Conservation (phyloP, 2,113 vertebrate species). For the Cryptoleucopteryx plumbea region DNA sequence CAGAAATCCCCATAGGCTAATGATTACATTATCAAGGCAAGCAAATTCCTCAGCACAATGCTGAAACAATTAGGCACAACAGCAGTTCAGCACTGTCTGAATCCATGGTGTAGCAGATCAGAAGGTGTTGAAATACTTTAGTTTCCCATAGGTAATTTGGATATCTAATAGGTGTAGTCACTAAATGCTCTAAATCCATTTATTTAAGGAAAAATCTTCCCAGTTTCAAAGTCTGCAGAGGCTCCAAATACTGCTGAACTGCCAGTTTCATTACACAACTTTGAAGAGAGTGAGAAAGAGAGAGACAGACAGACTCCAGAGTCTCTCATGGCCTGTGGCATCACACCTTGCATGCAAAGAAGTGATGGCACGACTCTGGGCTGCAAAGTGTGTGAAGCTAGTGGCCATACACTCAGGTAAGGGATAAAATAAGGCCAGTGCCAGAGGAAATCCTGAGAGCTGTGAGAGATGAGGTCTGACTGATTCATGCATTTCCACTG, state of each 20-base stretch:
- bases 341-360: neutral
- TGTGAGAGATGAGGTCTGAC: no score
- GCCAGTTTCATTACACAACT: neutral
- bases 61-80: neutral
- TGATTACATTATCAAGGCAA: conserved; percentile 8
- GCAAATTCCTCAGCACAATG: neutral
- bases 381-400: neutral
- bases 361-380: neutral
- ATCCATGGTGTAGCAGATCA: neutral
- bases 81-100: neutral
- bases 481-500: no score
- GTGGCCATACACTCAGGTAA: neutral
- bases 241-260: neutral
- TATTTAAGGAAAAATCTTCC: neutral
- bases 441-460: neutral
- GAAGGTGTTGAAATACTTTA: neutral
- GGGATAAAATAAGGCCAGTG: neutral
- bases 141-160: neutral
- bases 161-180: neutral
- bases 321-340: neutral
- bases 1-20: neutral
- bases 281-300: neutral
- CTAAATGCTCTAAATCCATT: neutral
- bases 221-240: neutral
- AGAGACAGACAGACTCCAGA: neutral